Percentiles rank a stretch among this genome's conserved stretches.
These are phyloP conservation scores for Amia ocellicauda DNA, from an alignment of 2,113 vertebrate species.

Conservation along the genomic window DNA sequence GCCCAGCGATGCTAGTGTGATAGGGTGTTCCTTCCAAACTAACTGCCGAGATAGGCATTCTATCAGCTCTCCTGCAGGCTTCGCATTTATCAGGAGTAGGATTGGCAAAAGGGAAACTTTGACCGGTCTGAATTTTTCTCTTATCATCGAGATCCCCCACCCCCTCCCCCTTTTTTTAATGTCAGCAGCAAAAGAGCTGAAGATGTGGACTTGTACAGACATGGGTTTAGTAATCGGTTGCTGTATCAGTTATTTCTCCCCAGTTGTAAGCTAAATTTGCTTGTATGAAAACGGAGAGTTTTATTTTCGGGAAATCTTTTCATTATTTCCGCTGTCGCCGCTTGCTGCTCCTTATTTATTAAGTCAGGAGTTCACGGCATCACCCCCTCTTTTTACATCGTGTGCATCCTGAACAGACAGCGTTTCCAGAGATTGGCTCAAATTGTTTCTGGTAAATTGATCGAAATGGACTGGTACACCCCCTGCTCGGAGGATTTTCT, in stretches of 20 bases:
- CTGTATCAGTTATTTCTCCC: slow-evolving; percentile 37
- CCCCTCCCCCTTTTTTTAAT: slow-evolving; percentile 34
- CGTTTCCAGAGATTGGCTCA: too few relatives aligned
- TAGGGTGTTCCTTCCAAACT: slow-evolving; percentile 70
- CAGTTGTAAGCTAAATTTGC: slow-evolving; percentile 29
- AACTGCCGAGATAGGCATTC: slow-evolving; percentile 77
- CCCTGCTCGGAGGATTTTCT: too few relatives aligned
- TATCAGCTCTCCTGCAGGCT: slow-evolving; percentile 87
- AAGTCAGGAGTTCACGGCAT: background rate
- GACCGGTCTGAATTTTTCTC: slow-evolving; percentile 83
- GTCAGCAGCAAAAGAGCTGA: slow-evolving; percentile 48
- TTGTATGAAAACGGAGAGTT: background rate
- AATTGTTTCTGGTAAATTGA: too few relatives aligned
- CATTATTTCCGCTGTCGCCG: slow-evolving; percentile 2
- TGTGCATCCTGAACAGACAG: too few relatives aligned
- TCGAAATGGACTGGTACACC: too few relatives aligned
- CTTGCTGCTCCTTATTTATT: background rate
- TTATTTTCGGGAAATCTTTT: background rate
- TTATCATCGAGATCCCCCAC: slow-evolving; percentile 62
- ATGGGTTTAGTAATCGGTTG: slow-evolving; percentile 23
- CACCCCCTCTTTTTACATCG: too few relatives aligned
- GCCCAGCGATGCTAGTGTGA: slow-evolving; percentile 74
- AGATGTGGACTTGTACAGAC: slow-evolving; percentile 34
- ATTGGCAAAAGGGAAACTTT: slow-evolving; percentile 87
- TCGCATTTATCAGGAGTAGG: slow-evolving; percentile 86